Evolutionary conservation across 2,888 invertebrate genomes (phyloP).

Genomic region (Scelioninae gen. 1): DNA sequence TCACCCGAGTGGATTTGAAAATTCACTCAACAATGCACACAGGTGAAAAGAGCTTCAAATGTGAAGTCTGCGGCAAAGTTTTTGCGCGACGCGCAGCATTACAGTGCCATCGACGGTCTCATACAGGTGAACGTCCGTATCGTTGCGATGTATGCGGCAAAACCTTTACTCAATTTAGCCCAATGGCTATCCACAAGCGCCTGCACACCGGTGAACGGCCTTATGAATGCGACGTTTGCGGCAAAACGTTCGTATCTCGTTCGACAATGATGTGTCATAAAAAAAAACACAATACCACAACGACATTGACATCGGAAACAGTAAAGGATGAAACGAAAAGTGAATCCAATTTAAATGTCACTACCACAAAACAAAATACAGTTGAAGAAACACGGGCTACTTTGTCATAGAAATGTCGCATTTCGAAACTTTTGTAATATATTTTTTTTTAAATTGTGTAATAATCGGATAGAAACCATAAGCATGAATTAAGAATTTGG

Average conservation of each 20-base stretch:
- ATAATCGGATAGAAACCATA: too few species aligned
- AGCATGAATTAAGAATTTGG: too few species aligned
- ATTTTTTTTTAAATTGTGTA: conserved; percentile 21
- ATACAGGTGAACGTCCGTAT: conserved; percentile 87
- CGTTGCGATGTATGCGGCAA: conserved; percentile 87
- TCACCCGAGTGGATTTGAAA: conserved; percentile 86
- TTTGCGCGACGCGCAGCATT: conserved; percentile 87
- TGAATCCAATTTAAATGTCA: conserved; percentile 42
- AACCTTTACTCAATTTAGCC: conserved; percentile 88
- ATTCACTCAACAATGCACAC: conserved; percentile 88
- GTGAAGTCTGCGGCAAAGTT: conserved; percentile 87
- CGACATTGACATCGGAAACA: conserved; percentile 64
- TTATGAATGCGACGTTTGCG: conserved; percentile 87
- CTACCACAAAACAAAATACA: conserved; percentile 18
- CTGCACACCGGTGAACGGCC: conserved; percentile 87
- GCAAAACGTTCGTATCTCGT: conserved; percentile 86
- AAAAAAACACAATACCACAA: conserved; percentile 85
- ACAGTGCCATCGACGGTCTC: conserved; percentile 86
- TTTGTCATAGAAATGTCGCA: conserved; percentile 46
- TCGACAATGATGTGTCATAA: conserved; percentile 87
- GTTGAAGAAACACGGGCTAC: conserved; percentile 60
- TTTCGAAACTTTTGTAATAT: too few species aligned
- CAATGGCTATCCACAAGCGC: conserved; percentile 87
- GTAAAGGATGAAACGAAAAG: conserved; percentile 71
- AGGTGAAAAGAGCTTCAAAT: conserved; percentile 87